Base-by-base conservation (phyloP, 1,140 invertebrate species). In the Bombyx mandarina region DNA sequence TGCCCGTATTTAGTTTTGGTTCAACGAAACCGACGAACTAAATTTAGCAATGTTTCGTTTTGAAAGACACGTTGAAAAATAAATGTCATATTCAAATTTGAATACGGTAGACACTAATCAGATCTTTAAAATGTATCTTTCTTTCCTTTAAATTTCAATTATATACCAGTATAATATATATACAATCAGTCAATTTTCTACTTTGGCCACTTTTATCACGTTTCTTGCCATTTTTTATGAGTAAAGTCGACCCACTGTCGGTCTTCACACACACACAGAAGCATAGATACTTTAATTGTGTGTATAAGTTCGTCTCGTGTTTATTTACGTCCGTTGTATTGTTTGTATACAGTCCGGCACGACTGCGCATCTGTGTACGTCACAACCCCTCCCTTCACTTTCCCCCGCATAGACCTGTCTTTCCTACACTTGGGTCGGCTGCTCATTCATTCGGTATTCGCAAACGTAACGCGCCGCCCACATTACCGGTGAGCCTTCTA, bases 291-390 rank as follows among this genome's bases (percentile, higher is more conserved):
- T 35, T 35, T 76, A 69, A 71, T 63, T 77, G 71, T 77, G 45
- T 55, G 46, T 49, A 75, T 64, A 65, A 66, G 67, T 75, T 69
- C 62, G 68, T 77, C 77, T 82, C 72, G 80, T 87, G 80, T 87
- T 87, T 85, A 87, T 87, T 87, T 87, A 85, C 84, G 82, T 85
- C 82, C 82, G 76, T 77, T 77, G 82, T 83, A 86, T 86, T 86
- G 83, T 86, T 86, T 86, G 83, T 86, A 86, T 85, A 86, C 83
- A 86, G 76, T 75, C 83, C 81, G 81, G 82, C 80, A 79, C 83
- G 83, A 77, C 80, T 84, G 82, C 82, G 82, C 83, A 84, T 83
- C 81, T 73, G 71, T 63, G 65, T 77, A 86, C 81, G 81, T 86
- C 81, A 84, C 71, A 56, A 69, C 77, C 71, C 73, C 74, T 71